phyloP scores from a whole-genome alignment of 2,888 invertebrate species.

The Acheta domesticus region DNA sequence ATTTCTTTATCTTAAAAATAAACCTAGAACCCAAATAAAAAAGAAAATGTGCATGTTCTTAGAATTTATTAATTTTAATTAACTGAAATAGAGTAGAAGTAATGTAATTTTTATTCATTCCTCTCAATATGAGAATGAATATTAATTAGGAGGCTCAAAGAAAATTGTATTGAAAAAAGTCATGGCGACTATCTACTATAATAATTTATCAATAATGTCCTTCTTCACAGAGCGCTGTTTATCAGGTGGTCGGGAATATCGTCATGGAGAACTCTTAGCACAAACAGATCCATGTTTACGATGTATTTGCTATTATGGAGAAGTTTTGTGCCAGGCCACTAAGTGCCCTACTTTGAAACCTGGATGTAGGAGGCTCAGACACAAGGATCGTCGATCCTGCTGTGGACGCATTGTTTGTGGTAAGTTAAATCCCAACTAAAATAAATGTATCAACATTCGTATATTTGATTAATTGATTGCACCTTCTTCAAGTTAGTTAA shows the following conservation, averaged over 20 bases:
- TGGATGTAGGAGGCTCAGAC: constrained; percentile 50
- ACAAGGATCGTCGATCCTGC: constrained; percentile 46
- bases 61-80: too few relatives aligned
- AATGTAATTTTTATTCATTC: too few relatives aligned
- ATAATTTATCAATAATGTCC: neutral
- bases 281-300: constrained; percentile 53
- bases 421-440: constrained; percentile 42
- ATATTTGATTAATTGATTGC: too few relatives aligned
- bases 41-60: too few relatives aligned
- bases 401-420: constrained; percentile 56
- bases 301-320: constrained; percentile 59
- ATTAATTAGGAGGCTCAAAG: too few relatives aligned
- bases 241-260: constrained; percentile 49
- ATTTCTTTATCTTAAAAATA: too few relatives aligned
- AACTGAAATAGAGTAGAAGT: too few relatives aligned
- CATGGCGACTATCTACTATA: neutral
- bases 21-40: too few relatives aligned
- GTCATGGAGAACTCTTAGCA: constrained; percentile 54
- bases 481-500: too few relatives aligned
- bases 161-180: too few relatives aligned
- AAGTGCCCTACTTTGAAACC: constrained; percentile 53
- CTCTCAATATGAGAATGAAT: too few relatives aligned
- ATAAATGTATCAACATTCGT: too few relatives aligned
- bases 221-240: constrained; percentile 44
- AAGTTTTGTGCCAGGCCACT: constrained; percentile 56